Base-by-base conservation (phyloP, 2,888 invertebrate genomes). In the Chloroclystis v-ata region DNA sequence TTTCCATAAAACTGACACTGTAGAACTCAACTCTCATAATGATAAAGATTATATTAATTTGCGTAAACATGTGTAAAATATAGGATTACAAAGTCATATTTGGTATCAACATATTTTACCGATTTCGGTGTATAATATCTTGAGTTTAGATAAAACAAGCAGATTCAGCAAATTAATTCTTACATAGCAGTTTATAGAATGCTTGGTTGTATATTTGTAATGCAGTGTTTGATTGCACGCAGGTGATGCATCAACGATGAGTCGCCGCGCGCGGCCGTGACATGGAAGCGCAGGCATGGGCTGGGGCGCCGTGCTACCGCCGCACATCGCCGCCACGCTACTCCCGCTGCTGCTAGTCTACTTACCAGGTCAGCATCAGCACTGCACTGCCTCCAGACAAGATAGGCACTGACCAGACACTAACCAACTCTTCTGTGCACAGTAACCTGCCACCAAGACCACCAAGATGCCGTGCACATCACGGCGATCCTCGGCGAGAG, bases 401-500 rank as follows among this genome's bases (percentile, higher is more conserved):
- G 5, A 26, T 7, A 3, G 9, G 13, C 5, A 1, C 30, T 8
- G 6, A 4, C 5, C 32, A 6, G 32, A 14, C 14, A 14, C 32
- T n/a, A n/a, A 14, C 2, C n/a, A 9, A n/a, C n/a, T 9, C 7
- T 4, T 20, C 10, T 35, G 33, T 20, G 7, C 81, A 41, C 89
- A 93, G 93, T 91, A 78, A 89, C 91, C 79, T 92, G 93, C 86
- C 92, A 92, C 79, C 94, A 94, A 90, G 96, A 96, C 80, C 92
- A 92, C 79, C 94, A 94, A 90, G 96, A 96, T 93, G 96, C 96
- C 77, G 95, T 96, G 82, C 96, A 96, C 90, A 97, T 97, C 91
- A 97, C 97, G 82, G 97, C 98, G 71, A 97, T 97, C 89, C 92
- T 97, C 78, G 97, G 97, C 82, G 97, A 97, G 90, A 96, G 96